Evolutionary conservation across 2,797 vertebrate species (phyloP), one percentile per base, ranked within the genome.

Genomic region (Epinephelus coioides): DNA sequence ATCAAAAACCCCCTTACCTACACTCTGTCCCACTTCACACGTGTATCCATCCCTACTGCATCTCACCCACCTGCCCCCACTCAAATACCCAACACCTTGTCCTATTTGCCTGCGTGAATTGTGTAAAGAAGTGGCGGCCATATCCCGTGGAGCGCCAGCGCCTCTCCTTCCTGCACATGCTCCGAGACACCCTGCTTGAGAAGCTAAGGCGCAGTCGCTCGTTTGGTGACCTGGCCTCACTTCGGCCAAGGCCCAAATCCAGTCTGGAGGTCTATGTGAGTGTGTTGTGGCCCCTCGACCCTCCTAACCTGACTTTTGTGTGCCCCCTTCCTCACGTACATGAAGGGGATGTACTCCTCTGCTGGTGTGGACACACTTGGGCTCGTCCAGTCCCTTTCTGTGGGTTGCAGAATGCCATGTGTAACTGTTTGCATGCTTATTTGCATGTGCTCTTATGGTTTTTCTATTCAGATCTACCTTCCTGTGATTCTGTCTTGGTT

Each of bases 201-300:
- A 98, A 97, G 95, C 95, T 99, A 87, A 97, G 96, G 86, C 97
- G 97, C 94, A 98, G 96, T 95, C 96, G 96, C 91, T 99, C 98
- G 73, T 97, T 98, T 95, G 97, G 98, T 87, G 98, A 99, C 95
- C 96, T 99, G 96, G 96, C 97, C 90, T 97, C 96, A 51, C 96
- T 98, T 85, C 96, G 97, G 92, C 97, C 97, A 90, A 96, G 96
- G 92, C 96, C 97, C 92, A 97, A 95, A 94, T 96, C 96, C 95
- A 97, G 96, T 94, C 96, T 97, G 95, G 97, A 97, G 95, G 95
- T 96, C 88, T 98, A 97, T 94, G 98, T 99, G 98, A 99, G 98
- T 98, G 95, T 93, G 95, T 88, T 23, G 77, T 88, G 84, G 68
- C 75, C 76, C 86, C 69, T 47, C 30, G 14, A 78, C 73, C 79